phyloP scores from a whole-genome alignment of 2,888 invertebrate genomes.

The Tipula confusa region DNA sequence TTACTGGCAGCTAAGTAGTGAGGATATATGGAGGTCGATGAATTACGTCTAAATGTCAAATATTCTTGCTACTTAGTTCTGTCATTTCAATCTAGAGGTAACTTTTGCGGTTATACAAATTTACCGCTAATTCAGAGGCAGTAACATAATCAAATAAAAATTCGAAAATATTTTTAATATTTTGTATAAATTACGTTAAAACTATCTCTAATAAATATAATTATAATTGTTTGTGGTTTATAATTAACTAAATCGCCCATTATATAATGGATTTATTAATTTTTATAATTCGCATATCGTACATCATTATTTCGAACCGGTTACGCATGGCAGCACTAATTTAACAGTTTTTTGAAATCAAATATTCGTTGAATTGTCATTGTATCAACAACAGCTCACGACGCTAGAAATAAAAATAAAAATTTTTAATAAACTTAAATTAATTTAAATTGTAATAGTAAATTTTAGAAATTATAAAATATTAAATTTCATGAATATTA shows the following conservation, averaged over 20 bases:
- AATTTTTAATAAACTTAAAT: not conserved
- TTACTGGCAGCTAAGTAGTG: not conserved
- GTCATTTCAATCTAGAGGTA: not conserved
- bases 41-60: not conserved
- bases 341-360: not conserved
- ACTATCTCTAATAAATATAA: too few species aligned
- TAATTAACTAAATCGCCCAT: too few species aligned
- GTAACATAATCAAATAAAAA: not conserved
- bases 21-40: slow-evolving; percentile 28
- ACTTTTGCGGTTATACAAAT: not conserved
- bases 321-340: not conserved
- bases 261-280: too few species aligned
- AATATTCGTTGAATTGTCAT: slow-evolving; percentile 7
- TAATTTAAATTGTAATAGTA: not conserved
- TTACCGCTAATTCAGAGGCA: not conserved
- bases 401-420: not conserved
- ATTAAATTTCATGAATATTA: not conserved
- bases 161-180: not conserved
- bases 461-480: not conserved
- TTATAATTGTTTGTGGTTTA: too few species aligned
- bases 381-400: not conserved
- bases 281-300: too few species aligned
- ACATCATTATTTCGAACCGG: not conserved
- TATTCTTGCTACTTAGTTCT: not conserved
- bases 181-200: too few species aligned